These are phyloP conservation scores for Promerops cafer DNA, from an alignment of 2,113 vertebrate genomes.

Conservation along the genomic window DNA sequence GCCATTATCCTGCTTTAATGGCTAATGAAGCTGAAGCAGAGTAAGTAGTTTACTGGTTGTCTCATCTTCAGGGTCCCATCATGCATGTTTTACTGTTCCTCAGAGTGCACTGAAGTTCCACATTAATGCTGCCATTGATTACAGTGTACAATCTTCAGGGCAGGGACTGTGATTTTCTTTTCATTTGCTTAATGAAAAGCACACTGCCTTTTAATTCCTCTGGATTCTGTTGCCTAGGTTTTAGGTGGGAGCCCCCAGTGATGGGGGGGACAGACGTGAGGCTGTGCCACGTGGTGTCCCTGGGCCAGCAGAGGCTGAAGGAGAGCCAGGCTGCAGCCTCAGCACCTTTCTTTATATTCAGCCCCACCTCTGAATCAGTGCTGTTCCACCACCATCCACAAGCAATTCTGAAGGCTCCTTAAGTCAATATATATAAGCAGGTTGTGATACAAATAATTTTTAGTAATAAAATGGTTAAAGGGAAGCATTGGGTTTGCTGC, in stretches of 20 bases:
- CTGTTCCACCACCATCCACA: not conserved
- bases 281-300: accelerated
- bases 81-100: slow-evolving; percentile 35
- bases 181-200: slow-evolving; percentile 45
- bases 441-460: not conserved
- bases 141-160: slow-evolving; percentile 24
- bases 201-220: not conserved
- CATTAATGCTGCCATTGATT: slow-evolving; percentile 39
- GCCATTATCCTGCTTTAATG: slow-evolving; percentile 15
- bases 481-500: not conserved
- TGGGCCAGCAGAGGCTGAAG: not conserved
- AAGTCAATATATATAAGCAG: not conserved
- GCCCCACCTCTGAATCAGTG: accelerated
- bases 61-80: slow-evolving; percentile 21
- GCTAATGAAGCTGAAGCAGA: slow-evolving; percentile 22
- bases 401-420: not conserved
- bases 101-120: not conserved
- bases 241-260: not conserved
- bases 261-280: accelerated
- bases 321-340: not conserved
- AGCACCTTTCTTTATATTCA: not conserved
- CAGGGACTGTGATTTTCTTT: slow-evolving; percentile 38
- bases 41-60: slow-evolving; percentile 47
- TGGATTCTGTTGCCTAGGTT: not conserved
- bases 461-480: not conserved